These are phyloP conservation scores for Lepidonotus clava DNA, from an alignment of 2,888 invertebrate species.

Conservation along the genomic window DNA sequence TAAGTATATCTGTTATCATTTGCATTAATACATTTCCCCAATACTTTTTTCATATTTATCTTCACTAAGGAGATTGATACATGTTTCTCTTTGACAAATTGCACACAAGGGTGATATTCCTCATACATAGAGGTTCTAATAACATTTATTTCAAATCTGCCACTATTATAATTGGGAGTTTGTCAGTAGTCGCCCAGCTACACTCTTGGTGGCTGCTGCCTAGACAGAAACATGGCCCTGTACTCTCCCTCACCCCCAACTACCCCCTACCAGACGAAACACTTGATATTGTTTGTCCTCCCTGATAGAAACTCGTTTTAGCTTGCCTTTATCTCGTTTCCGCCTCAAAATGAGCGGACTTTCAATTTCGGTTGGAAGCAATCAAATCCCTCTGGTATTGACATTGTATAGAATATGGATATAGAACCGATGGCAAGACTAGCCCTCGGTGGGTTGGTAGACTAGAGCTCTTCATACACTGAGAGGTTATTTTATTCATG, in stretches of 20 bases:
- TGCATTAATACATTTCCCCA: too few relatives aligned
- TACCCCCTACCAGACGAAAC: background rate
- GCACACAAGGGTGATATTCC: too few relatives aligned
- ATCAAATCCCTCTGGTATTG: slow-evolving; percentile 1
- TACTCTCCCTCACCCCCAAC: background rate
- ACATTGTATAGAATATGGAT: slow-evolving; percentile 28
- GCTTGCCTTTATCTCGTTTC: slow-evolving; percentile 24
- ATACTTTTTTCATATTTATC: too few relatives aligned
- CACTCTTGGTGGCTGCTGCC: background rate
- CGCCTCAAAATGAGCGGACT: slow-evolving; percentile 13
- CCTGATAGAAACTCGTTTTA: slow-evolving; percentile 17
- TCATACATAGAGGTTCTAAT: too few relatives aligned
- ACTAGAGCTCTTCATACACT: background rate
- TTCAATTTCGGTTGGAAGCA: slow-evolving; percentile 2
- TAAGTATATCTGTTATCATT: too few relatives aligned
- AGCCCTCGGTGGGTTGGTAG: background rate
- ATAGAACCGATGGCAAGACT: background rate
- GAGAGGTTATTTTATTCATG: background rate
- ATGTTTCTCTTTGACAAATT: too few relatives aligned
- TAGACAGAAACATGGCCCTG: background rate
- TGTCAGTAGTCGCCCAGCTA: background rate
- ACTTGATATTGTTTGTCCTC: slow-evolving; percentile 18
- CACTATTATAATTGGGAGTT: too few relatives aligned
- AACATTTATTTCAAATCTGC: too few relatives aligned
- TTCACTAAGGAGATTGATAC: too few relatives aligned